Evolutionary conservation across 2,888 invertebrate genomes (phyloP), one percentile per base, ranked within the genome.

Genomic region (Dicranocentrus wangi): DNA sequence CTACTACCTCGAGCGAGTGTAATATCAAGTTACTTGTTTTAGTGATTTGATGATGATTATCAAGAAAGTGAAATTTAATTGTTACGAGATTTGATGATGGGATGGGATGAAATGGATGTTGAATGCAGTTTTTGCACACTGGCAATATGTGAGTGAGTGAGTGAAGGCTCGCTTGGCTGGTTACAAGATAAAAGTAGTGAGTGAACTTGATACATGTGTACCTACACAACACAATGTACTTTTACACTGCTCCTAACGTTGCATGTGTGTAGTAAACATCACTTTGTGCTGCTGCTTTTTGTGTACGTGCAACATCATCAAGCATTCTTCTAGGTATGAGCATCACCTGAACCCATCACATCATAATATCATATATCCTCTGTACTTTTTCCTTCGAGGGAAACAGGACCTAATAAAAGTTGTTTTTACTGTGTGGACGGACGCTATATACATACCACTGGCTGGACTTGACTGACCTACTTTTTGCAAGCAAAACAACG

Each of bases 41-140:
- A 42, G 17, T 19, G 60, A 55, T 69, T 70, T 63, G 70, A 73
- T 73, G 72, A 80, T 80, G 27, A 73, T 80, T 68, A 80, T 80
- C 68, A 80, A 80, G 80, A 80, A 80, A 80, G 80, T 80, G 80
- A 80, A 80, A 80, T 80, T 80, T 80, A 80, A 80, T 80, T 80
- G 80, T 80, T 80, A 80, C 39, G 80, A 80, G 72, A 72, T 80
- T 72, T 58, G 39, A 68, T 69, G 73, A 68, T 39, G 69, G 61
- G 79, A 42, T 58, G 66, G 63, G 71, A 61, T 72, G 42, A 39
- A 13, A 42, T 63, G 17, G 8, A 43, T 63, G 63, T 8, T 63
- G n/a, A 47, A 47, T n/a, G 51, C 61, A 61, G 32, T 69, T 21
- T 70, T 71, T 63, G 61, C 71, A 61, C 71, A 69, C 55, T 32